Conservation (phyloP, 30 jellyfish, hydroid and myxozoan species). For the Nemopilema nomurai region DNA sequence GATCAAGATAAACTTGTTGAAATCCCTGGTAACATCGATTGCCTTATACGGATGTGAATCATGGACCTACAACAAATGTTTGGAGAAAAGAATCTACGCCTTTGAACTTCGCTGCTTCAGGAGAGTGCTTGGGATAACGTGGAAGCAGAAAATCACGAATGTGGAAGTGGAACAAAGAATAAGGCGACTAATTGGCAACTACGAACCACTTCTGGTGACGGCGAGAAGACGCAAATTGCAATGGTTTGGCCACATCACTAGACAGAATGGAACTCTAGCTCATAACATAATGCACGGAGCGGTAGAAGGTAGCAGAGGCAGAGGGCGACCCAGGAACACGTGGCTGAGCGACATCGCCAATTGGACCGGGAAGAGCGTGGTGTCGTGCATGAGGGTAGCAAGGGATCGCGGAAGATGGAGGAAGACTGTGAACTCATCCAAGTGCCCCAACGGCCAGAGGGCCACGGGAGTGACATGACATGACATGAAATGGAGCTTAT, state of each 20-base stretch:
- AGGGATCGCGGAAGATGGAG: slow-evolving; percentile 12
- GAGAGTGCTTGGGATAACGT: slow-evolving; percentile 36
- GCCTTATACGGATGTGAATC: slow-evolving; percentile 40
- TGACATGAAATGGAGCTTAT: too few relatives aligned
- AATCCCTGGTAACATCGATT: slow-evolving; percentile 30
- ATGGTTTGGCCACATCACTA: slow-evolving; percentile 42
- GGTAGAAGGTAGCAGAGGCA: slow-evolving; percentile 38
- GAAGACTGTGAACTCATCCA: slow-evolving; percentile 22
- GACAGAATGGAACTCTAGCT: slow-evolving; percentile 42
- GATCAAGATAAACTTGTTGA: slow-evolving; percentile 9
- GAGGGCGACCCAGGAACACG: slow-evolving; percentile 39
- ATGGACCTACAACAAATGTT: slow-evolving; percentile 33
- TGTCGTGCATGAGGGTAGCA: slow-evolving; percentile 3
- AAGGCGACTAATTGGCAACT: not conserved
- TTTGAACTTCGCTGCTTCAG: slow-evolving; percentile 44
- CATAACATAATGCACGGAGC: slow-evolving; percentile 29
- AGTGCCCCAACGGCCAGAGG: slow-evolving; percentile 53
- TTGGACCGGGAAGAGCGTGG: slow-evolving; percentile 40
- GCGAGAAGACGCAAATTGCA: slow-evolving; percentile 51
- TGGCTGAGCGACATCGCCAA: slow-evolving; percentile 34
- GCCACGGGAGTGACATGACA: not conserved
- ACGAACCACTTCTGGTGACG: slow-evolving; percentile 37
- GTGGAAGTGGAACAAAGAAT: slow-evolving; percentile 11
- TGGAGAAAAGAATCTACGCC: slow-evolving; percentile 29
- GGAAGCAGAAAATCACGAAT: slow-evolving; percentile 42